phyloP scores from a whole-genome alignment of 2,113 vertebrate species.

The Falco punctatus region DNA sequence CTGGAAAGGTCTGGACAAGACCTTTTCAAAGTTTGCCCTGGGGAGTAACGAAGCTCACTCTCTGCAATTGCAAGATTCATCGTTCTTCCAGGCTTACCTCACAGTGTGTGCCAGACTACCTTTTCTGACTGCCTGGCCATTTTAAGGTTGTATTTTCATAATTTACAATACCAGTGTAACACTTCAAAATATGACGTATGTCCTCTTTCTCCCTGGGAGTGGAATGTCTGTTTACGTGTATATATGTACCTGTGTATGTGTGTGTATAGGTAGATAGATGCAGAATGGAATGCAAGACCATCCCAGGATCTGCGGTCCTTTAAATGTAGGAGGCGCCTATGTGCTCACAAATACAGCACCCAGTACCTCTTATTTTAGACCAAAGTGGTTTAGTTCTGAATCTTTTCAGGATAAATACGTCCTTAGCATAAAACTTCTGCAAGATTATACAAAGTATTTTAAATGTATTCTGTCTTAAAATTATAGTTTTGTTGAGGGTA shows the following conservation, averaged over 20 bases:
- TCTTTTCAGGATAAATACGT: not conserved
- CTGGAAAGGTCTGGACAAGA: not conserved
- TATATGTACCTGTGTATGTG: rapidly evolving
- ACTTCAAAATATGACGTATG: rapidly evolving
- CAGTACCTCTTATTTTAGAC: not conserved
- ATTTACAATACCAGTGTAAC: not conserved
- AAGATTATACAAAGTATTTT: not conserved
- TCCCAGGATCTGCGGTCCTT: not conserved
- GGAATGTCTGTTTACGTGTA: not conserved
- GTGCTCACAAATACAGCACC: not conserved
- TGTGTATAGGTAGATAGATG: not conserved
- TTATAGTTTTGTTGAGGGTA: not conserved
- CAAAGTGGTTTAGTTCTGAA: not conserved
- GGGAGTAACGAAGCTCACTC: not conserved
- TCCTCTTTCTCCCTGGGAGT: not conserved
- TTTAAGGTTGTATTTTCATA: not conserved
- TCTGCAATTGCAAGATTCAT: not conserved
- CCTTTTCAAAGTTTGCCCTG: not conserved
- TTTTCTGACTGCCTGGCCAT: not conserved
- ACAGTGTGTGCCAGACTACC: not conserved
- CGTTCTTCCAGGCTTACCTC: not conserved
- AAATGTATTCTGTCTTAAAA: not conserved
- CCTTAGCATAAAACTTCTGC: not conserved
- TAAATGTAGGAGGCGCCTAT: not conserved
- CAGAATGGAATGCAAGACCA: not conserved